Percentiles rank a stretch among this genome's conserved stretches.
phyloP scores from a whole-genome alignment of 2,888 invertebrate genomes.

The Bembecia ichneumoniformis region DNA sequence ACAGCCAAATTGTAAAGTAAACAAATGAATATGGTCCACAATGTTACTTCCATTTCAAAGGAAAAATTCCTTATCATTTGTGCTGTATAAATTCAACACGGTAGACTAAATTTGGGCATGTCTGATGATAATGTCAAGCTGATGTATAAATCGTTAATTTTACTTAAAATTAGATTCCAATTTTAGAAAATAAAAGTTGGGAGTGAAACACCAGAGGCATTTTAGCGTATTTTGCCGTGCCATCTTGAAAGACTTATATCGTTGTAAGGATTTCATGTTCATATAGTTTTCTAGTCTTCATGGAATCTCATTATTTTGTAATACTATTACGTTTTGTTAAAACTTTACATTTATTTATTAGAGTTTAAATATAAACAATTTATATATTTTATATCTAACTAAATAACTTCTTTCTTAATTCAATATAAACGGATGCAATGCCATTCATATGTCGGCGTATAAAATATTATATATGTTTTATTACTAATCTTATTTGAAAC shows the following conservation, averaged over 20 bases:
- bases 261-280: slow-evolving; percentile 70
- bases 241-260: slow-evolving; percentile 68
- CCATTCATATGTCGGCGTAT: slow-evolving; percentile 19
- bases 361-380: neutral
- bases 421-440: slow-evolving; percentile 24
- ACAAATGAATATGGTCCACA: slow-evolving; percentile 37
- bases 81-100: slow-evolving; percentile 39
- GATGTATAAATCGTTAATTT: slow-evolving; percentile 67
- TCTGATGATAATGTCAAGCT: slow-evolving; percentile 50
- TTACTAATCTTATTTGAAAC: slow-evolving; percentile 7
- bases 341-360: slow-evolving; percentile 16
- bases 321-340: slow-evolving; percentile 40
- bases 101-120: slow-evolving; percentile 62
- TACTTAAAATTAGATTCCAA: slow-evolving; percentile 63
- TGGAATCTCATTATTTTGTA: slow-evolving; percentile 66
- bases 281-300: slow-evolving; percentile 71
- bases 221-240: slow-evolving; percentile 63
- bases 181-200: slow-evolving; percentile 56
- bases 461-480: slow-evolving; percentile 1
- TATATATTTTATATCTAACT: neutral
- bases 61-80: slow-evolving; percentile 13
- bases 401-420: neutral
- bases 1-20: neutral
- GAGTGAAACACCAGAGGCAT: slow-evolving; percentile 55
- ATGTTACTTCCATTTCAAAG: slow-evolving; percentile 31